Percentiles rank a stretch among this genome's conserved stretches.
Conservation (phyloP, 2,113 vertebrate genomes). For the Chunga burmeisteri region DNA sequence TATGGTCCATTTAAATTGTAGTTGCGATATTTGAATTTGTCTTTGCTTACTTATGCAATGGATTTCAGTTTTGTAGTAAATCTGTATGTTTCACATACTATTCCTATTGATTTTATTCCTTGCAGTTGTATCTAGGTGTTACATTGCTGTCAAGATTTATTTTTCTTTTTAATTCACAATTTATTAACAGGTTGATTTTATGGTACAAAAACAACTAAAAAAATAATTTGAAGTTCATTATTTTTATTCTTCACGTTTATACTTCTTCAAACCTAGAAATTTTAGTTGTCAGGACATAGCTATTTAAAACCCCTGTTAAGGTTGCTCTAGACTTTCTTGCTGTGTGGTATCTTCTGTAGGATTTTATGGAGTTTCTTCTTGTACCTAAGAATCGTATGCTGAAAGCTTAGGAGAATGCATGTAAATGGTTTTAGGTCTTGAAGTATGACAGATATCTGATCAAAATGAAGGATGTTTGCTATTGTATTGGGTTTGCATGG, state of each 20-base stretch:
- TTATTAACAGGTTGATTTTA: neutral
- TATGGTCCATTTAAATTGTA: neutral
- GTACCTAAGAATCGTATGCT: neutral
- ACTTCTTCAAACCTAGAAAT: neutral
- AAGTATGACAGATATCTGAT: neutral
- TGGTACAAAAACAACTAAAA: neutral
- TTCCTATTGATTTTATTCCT: neutral
- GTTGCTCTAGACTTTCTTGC: neutral
- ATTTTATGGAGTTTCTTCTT: neutral
- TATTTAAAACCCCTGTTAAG: neutral
- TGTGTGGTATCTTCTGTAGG: neutral
- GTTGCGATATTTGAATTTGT: neutral
- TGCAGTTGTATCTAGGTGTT: neutral
- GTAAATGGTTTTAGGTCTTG: neutral
- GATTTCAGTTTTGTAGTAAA: neutral
- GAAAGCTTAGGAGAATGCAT: neutral
- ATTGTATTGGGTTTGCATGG: neutral
- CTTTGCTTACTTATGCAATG: neutral
- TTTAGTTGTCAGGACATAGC: neutral
- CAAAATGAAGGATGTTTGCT: neutral
- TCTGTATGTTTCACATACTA: neutral
- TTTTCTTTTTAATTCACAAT: neutral
- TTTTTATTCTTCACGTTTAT: neutral
- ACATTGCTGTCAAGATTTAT: neutral
- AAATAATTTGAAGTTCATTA: neutral